Evolutionary conservation across 1,140 invertebrate species (phyloP).

Genomic region (Drosophila lowei): DNA sequence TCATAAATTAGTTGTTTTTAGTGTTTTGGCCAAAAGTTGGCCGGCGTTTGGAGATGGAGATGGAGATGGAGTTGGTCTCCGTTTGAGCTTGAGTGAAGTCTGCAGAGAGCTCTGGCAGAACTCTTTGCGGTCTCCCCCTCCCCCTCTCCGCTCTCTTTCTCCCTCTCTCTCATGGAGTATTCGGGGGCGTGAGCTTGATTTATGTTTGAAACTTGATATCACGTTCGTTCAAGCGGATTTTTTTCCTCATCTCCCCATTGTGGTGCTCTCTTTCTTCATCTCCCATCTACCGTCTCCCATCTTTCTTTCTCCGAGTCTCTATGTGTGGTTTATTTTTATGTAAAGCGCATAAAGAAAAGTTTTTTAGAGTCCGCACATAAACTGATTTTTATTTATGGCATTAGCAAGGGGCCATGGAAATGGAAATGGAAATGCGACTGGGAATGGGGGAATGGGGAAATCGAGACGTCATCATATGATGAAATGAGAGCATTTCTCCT

Average conservation of each 20-base stretch:
- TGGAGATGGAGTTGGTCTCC: too few relatives aligned
- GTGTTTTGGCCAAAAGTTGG: conserved; percentile 68
- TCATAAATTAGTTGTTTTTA: conserved; percentile 79
- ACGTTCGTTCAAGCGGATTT: conserved; percentile 70
- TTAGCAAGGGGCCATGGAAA: conserved; percentile 40
- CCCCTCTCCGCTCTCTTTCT: too few relatives aligned
- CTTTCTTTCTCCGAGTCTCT: conserved; percentile 26
- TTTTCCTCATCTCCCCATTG: conserved; percentile 39
- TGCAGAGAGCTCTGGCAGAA: conserved; percentile 5
- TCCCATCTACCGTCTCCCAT: conserved; percentile 21
- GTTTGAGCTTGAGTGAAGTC: conserved; percentile 15
- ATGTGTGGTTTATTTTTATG: conserved; percentile 74
- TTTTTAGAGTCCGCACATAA: conserved; percentile 77
- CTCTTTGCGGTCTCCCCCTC: conserved; percentile 25
- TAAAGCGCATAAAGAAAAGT: conserved; percentile 79
- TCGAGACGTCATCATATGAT: conserved; percentile 73
- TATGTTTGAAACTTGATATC: conserved; percentile 78
- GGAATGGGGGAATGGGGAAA: conserved; percentile 49
- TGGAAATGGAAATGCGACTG: conserved; percentile 29
- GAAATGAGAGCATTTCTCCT: conserved; percentile 68
- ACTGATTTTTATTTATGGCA: conserved; percentile 78
- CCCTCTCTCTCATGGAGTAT: neutral
- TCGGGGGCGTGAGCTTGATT: conserved; percentile 75
- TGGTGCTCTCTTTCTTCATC: conserved; percentile 1
- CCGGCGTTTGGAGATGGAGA: conserved; percentile 16